Evolutionary conservation across 2,113 vertebrate genomes (phyloP).

Genomic region (Brevimyrus niger): DNA sequence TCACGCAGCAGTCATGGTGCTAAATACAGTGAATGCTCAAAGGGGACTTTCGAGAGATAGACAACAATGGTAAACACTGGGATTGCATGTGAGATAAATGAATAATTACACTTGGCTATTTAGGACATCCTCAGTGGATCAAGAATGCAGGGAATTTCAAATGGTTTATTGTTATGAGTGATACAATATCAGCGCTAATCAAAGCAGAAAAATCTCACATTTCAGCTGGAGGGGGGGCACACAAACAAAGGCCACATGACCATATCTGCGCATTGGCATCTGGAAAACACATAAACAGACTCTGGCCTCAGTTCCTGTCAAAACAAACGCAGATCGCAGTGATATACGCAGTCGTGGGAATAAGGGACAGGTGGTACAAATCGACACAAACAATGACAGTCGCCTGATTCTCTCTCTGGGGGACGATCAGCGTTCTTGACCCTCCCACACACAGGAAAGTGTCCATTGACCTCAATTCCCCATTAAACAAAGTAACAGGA

Average conservation of each 20-base stretch:
- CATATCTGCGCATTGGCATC: neutral
- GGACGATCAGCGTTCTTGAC: neutral
- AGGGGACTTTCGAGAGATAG: neutral
- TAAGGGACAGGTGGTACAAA: neutral
- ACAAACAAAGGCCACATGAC: neutral
- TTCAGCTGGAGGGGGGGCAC: neutral
- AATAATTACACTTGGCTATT: neutral
- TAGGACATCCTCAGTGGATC: neutral
- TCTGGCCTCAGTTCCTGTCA: neutral
- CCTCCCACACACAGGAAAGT: neutral
- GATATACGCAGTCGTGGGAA: neutral
- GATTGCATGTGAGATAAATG: neutral
- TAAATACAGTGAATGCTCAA: neutral
- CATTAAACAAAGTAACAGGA: neutral
- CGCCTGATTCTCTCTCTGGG: neutral
- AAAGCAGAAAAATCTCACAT: neutral
- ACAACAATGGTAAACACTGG: neutral
- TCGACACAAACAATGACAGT: neutral
- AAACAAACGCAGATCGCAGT: neutral
- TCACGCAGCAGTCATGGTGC: neutral
- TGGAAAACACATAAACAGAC: neutral
- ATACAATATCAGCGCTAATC: neutral
- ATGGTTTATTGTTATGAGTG: neutral
- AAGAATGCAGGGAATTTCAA: neutral
- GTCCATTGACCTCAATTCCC: neutral